Evolutionary conservation across 2,113 vertebrate species (phyloP), one percentile per base, ranked within the genome.

Genomic region (Glaucidium brasilianum): DNA sequence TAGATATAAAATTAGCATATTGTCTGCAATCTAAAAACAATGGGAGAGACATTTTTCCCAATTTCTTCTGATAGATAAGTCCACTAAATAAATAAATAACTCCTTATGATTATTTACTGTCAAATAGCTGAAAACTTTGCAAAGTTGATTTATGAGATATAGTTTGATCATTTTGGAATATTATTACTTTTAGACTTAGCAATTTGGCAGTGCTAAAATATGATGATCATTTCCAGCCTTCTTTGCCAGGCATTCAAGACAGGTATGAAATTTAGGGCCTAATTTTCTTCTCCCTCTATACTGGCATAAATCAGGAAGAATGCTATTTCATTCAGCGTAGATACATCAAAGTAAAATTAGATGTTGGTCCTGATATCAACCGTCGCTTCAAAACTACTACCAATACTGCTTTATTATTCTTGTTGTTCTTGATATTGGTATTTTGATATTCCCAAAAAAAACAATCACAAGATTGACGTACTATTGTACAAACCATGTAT

Each of bases 221-320:
- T 7, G 43, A 74, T 75, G 30, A 86, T 67, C 5, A 6, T 91
- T 94, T 89, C 56, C 58, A 68, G 29, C 13, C 25, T 78, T 94
- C 56, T 84, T 84, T 93, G 19, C 30, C 73, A 68, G 52, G 22
- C 84, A 15, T 89, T 67, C 68, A 67, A 72, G 94, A 71, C 19
- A 94, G 47, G 86, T 84, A 72, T 29, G 64, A 94, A 97, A 95
- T 95, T 94, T 96, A 96, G 72, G 32, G 39, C 13, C 60, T 91
- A 82, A 85, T 94, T 92, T 91, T 84, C 4, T 68, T 89, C 52
- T 79, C 32, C 34, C 10, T 23, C 17, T 66, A 12, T 52, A 27
- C 35, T 30, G 30, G 4, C 22, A 63, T 92, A 86, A 90, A 93
- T 95, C 73, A 91, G n/a, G 30, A 58, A 81, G 64, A 78, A 78